phyloP scores from a whole-genome alignment of 2,888 invertebrate genomes.

The Plusia festucae region DNA sequence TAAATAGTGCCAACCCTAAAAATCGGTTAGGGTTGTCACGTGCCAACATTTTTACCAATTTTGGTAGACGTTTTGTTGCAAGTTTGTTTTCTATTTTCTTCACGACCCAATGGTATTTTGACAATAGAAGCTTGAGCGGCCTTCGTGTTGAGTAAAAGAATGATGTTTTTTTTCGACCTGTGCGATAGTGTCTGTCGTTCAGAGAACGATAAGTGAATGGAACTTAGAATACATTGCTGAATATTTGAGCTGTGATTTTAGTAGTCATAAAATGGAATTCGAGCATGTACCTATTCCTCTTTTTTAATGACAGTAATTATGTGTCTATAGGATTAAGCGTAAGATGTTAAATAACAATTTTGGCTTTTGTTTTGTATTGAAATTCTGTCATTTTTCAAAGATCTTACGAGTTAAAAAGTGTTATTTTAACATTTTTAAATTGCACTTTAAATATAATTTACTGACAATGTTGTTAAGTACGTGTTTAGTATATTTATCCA shows the following conservation, averaged over 20 bases:
- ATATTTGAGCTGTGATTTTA: background rate
- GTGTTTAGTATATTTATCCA: too few species aligned
- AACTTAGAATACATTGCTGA: slow-evolving; percentile 4
- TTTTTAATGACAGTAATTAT: too few species aligned
- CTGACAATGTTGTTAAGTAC: too few species aligned
- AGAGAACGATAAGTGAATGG: slow-evolving; percentile 7
- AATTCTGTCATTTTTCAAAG: too few species aligned
- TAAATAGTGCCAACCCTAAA: slow-evolving; percentile 47
- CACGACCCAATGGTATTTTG: slow-evolving; percentile 42
- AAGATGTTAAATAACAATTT: too few species aligned
- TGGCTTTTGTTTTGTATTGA: too few species aligned
- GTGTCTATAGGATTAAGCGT: too few species aligned
- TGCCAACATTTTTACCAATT: slow-evolving; percentile 42
- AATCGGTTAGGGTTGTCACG: slow-evolving; percentile 46
- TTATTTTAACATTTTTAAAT: too few species aligned
- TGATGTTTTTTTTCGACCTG: slow-evolving; percentile 20
- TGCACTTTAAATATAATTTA: too few species aligned
- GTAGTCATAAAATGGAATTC: too few species aligned
- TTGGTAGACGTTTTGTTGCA: slow-evolving; percentile 50
- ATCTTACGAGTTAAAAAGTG: too few species aligned
- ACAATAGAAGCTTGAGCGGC: slow-evolving; percentile 54
- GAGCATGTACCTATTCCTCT: too few species aligned
- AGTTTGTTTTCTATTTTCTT: slow-evolving; percentile 60
- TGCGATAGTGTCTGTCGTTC: background rate
- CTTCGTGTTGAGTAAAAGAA: slow-evolving; percentile 36